Percentiles rank a stretch among this genome's conserved stretches.
These are phyloP conservation scores for Drosophila truncata DNA, from an alignment of 1,140 invertebrate genomes.

Conservation along the genomic window DNA sequence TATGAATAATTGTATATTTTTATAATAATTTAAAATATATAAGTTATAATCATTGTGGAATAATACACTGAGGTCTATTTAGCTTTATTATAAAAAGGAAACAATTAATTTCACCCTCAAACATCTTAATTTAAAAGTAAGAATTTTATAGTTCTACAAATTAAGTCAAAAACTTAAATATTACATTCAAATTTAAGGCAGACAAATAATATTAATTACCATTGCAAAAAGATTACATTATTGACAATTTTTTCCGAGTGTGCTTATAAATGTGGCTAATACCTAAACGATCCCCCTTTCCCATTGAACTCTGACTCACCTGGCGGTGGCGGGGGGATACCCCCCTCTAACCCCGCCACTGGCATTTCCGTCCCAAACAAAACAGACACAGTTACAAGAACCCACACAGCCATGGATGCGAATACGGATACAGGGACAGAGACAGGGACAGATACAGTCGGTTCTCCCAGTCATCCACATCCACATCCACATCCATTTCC, in stretches of 20 bases:
- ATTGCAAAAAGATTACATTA: background rate
- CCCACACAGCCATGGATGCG: slow-evolving; percentile 30
- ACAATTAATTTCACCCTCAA: no score
- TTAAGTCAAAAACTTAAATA: background rate
- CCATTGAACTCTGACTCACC: slow-evolving; percentile 40
- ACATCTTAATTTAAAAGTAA: no score
- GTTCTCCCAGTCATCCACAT: slow-evolving; percentile 45
- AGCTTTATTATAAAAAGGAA: no score
- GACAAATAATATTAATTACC: background rate
- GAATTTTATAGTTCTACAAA: no score
- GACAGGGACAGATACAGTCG: slow-evolving; percentile 47
- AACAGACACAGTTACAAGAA: slow-evolving; percentile 66
- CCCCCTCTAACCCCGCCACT: slow-evolving; percentile 51
- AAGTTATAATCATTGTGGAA: no score
- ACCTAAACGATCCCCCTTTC: slow-evolving; percentile 11
- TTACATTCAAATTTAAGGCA: no score
- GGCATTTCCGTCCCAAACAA: slow-evolving; percentile 79
- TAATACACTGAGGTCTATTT: no score
- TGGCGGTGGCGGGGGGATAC: slow-evolving; percentile 1
- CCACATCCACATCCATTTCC: slow-evolving; percentile 43
- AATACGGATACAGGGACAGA: slow-evolving; percentile 13
- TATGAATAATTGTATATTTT: no score
- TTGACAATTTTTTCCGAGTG: slow-evolving; percentile 22
- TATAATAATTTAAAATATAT: no score
- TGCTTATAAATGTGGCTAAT: slow-evolving; percentile 16